Evolutionary conservation across 2,888 invertebrate genomes (phyloP), one percentile per base, ranked within the genome.

Genomic region (Cataglyphis cursor): DNA sequence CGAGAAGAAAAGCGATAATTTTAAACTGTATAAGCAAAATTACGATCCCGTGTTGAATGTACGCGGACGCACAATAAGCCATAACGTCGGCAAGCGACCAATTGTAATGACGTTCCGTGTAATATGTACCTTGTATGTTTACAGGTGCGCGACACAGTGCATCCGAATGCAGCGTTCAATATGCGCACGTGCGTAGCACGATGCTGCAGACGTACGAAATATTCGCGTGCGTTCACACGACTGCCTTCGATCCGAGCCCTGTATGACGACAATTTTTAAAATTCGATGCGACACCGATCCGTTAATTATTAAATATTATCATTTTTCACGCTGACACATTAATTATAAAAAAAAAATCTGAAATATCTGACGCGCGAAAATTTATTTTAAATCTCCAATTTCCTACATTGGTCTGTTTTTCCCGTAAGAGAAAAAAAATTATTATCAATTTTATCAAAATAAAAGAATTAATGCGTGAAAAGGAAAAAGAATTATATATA

Each of bases 21-120:
- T 68, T 41, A 21, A 31, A n/a, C 6, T 24, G 12, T 38, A 24
- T 21, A 24, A 48, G 9, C 24, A n/a, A 38, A 28, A 65, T 51
- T 5, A n/a, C 3, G 57, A 41, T 35, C 54, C 12, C 35, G 18
- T 31, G 64, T 51, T 12, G 57, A n/a, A 74, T 64, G 51, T 48
- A 28, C 6, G 61, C 8, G 4, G 31, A 35, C 66, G 28, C 21
- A 44, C 61, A 44, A 62, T 41, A 61, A 35, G 21, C 54, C 24
- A n/a, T 74, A 68, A 81, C 84, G 87, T 85, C 82, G 85, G 81
- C 73, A 82, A 83, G 78, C 85, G 85, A 89, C 89, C 89, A 90
- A 90, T 90, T 89, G 85, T 85, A 89, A 84, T 83, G 85, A 86
- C 83, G 88, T 84, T 84, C 81, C 81, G 64, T 68, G 18, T 72